Evolutionary conservation across 2,113 vertebrate species (phyloP).

Genomic region (Crocuta crocuta): DNA sequence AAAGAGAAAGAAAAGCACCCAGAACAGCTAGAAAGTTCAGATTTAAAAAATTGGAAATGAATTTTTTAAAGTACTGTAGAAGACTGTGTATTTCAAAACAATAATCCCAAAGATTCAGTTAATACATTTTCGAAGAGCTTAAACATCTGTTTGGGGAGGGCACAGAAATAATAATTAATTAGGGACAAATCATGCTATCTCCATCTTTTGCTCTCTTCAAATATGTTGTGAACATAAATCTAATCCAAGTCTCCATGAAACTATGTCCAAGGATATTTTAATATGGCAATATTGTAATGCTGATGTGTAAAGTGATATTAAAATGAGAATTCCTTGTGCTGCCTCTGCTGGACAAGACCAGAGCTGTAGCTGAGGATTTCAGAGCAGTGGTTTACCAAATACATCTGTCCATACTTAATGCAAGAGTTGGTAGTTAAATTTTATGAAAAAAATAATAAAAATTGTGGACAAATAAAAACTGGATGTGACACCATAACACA

Average conservation of each 20-base stretch:
- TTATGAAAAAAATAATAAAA: not conserved
- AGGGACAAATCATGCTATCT: not conserved
- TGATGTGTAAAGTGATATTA: not conserved
- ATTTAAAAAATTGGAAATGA: not conserved
- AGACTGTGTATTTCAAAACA: not conserved
- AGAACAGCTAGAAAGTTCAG: not conserved
- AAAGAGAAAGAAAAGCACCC: not conserved
- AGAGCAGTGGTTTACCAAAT: not conserved
- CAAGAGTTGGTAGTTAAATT: not conserved
- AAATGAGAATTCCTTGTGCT: not conserved
- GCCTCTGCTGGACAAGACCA: not conserved
- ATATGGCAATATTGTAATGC: not conserved
- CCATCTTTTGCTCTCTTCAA: not conserved
- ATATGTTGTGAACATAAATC: not conserved
- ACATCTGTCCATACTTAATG: not conserved
- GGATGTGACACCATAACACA: not conserved
- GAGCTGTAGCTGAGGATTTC: not conserved
- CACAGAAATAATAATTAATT: not conserved
- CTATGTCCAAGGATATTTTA: not conserved
- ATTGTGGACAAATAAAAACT: not conserved
- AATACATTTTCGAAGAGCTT: not conserved
- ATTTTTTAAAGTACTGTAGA: not conserved
- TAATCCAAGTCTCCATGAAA: not conserved
- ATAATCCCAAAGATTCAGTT: not conserved
- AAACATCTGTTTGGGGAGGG: not conserved